A percentile compares a stretch with the other conserved stretches of the same genome.
These are phyloP conservation scores for Nautilus pompilius DNA, from an alignment of 1,140 invertebrate species.

Conservation along the genomic window DNA sequence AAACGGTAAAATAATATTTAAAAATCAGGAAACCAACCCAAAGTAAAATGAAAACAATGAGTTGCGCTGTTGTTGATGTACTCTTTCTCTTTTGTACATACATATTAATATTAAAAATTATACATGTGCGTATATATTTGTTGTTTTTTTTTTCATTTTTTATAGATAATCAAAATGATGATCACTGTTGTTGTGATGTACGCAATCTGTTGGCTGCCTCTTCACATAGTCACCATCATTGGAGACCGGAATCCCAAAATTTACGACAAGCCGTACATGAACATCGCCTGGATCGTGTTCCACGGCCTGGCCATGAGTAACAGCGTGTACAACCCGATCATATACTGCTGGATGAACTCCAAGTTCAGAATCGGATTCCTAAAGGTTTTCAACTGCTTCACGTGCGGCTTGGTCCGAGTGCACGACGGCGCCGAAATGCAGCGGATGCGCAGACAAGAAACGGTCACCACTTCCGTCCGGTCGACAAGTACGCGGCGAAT, in stretches of 20 bases:
- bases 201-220: constrained; percentile 80
- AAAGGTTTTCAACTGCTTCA: constrained; percentile 23
- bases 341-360: constrained; percentile 89
- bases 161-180: constrained; percentile 92
- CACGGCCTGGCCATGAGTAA: constrained; percentile 91
- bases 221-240: constrained; percentile 65
- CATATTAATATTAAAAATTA: too few relatives aligned
- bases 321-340: constrained; percentile 86
- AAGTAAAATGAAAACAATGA: too few relatives aligned
- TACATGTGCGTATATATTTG: too few relatives aligned
- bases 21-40: too few relatives aligned
- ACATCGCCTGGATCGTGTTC: constrained; percentile 34
- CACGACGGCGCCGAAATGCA: constrained; percentile 17
- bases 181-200: constrained; percentile 80
- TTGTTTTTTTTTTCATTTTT: constrained; percentile 44
- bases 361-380: constrained; percentile 65
- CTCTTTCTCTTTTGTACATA: too few relatives aligned
- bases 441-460: constrained; percentile 21
- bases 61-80: too few relatives aligned
- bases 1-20: too few relatives aligned
- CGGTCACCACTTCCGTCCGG: constrained; percentile 18
- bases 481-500: not conserved
- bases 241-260: constrained; percentile 49
- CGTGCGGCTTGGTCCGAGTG: constrained; percentile 22
- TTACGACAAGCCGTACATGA: constrained; percentile 57